These are phyloP conservation scores for Thymelicus sylvestris DNA, from an alignment of 2,888 invertebrate species.

Conservation along the genomic window DNA sequence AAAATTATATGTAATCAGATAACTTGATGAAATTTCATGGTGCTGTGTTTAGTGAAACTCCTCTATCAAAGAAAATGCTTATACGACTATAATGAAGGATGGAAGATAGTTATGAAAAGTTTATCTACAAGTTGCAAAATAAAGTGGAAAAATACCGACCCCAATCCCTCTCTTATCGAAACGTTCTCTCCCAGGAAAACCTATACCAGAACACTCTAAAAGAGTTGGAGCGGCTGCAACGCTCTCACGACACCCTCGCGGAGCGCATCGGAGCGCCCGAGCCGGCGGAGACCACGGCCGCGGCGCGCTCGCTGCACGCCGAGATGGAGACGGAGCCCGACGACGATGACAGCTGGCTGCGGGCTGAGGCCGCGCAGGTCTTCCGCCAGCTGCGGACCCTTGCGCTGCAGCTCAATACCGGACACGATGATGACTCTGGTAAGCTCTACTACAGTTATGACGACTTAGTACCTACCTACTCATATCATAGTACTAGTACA, in stretches of 20 bases:
- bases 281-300: conserved; percentile 67
- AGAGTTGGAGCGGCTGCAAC: conserved; percentile 89
- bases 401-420: conserved; percentile 89
- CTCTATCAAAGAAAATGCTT: too few relatives aligned
- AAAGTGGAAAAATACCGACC: too few relatives aligned
- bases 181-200: conserved; percentile 69
- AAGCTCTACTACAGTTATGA: conserved; percentile 36
- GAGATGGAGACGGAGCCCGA: conserved; percentile 94
- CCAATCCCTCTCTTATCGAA: not conserved
- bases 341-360: conserved; percentile 85
- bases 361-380: conserved; percentile 88
- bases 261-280: conserved; percentile 88
- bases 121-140: too few relatives aligned
- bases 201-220: conserved; percentile 83
- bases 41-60: too few relatives aligned
- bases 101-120: too few relatives aligned
- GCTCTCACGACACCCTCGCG: conserved; percentile 89
- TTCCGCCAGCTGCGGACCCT: conserved; percentile 90
- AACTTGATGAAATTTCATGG: too few relatives aligned
- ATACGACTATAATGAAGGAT: too few relatives aligned
- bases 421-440: conserved; percentile 91
- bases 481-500: too few relatives aligned
- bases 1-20: too few relatives aligned
- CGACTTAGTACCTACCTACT: too few relatives aligned
- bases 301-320: conserved; percentile 91